Base-by-base conservation (phyloP, 2,888 invertebrate genomes). In the Melanostoma scalare region DNA sequence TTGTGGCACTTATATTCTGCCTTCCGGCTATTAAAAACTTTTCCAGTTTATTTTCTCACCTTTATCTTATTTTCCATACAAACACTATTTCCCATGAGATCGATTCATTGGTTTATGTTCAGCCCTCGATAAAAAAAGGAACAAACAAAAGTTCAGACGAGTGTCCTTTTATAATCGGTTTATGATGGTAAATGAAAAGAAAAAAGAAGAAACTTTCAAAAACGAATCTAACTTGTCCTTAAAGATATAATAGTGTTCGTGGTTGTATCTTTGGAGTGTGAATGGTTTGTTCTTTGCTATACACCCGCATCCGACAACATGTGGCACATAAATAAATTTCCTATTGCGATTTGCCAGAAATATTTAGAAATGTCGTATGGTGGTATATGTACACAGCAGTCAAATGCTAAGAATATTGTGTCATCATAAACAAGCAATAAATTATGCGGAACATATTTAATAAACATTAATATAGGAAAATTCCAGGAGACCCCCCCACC, bases 381-480 rank as follows among this genome's bases (percentile, higher is more conserved):
- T 52, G 61, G 61, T 50, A 31, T 46, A 44, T n/a, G 55, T 20
- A 10, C 10, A 60, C 56, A 40, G 6, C n/a, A 9, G 36, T 4
- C 6, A 60, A 30, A 38, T 63, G 73, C 38, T 67, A 71, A 73
- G 78, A 78, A 78, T 82, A 82, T 78, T 78, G 84, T 84, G 74
- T 84, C 84, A 84, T 74, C 84, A 52, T 78, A 61, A 84, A 74
- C 78, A 84, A 65, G 84, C 84, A 74, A 84, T 84, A 84, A 84
- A 84, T 84, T 84, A 84, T 5, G 35, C 50, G 84, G 50, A 78
- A 84, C 84, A 84, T 78, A 84, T 84, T 84, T 84, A 84, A 84
- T 84, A 84, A 84, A 78, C 84, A 71, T 84, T 84, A 84, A 84
- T 84, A 78, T 71, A 84, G 84, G 84, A 78, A 78, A 69, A 74